phyloP scores from a whole-genome alignment of 2,113 vertebrate species.

The Forbesichthys papilliferus region DNA sequence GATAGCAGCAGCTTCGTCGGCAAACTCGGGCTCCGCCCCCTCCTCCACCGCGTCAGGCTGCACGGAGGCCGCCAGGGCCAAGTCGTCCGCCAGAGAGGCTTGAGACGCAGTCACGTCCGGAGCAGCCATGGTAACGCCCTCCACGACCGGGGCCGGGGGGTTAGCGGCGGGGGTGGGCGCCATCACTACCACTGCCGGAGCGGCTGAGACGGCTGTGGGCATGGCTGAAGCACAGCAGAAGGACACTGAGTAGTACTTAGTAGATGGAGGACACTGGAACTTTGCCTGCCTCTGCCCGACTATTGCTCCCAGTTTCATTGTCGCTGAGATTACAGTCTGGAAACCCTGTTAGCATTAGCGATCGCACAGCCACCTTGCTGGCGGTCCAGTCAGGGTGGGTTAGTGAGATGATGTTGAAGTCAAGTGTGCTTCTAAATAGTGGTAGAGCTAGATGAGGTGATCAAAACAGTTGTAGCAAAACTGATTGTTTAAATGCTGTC shows the following conservation, averaged over 20 bases:
- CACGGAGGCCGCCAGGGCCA: constrained; percentile 36
- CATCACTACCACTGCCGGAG: constrained; percentile 50
- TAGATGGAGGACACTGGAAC: too few relatives aligned
- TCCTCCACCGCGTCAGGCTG: constrained; percentile 42
- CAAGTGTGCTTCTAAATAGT: too few relatives aligned
- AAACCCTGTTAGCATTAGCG: too few relatives aligned
- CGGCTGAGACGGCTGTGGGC: constrained; percentile 41
- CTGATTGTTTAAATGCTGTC: too few relatives aligned
- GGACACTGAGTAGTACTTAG: not conserved
- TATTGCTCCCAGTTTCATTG: too few relatives aligned
- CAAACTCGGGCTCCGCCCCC: constrained; percentile 27
- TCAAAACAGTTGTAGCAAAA: too few relatives aligned
- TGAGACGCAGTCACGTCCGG: constrained; percentile 55
- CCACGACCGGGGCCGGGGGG: constrained; percentile 23
- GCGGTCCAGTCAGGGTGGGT: too few relatives aligned
- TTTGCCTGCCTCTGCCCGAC: too few relatives aligned
- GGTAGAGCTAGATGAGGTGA: too few relatives aligned
- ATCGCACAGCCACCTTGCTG: too few relatives aligned
- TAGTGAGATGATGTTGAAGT: too few relatives aligned
- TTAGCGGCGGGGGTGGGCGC: constrained; percentile 40
- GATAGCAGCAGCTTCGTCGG: not conserved
- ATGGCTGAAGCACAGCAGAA: constrained; percentile 24
- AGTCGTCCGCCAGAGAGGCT: constrained; percentile 35
- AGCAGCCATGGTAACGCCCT: constrained; percentile 41
- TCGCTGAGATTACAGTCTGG: too few relatives aligned